phyloP scores from a whole-genome alignment of 2,113 vertebrate genomes.

The Nycticebus coucang region DNA sequence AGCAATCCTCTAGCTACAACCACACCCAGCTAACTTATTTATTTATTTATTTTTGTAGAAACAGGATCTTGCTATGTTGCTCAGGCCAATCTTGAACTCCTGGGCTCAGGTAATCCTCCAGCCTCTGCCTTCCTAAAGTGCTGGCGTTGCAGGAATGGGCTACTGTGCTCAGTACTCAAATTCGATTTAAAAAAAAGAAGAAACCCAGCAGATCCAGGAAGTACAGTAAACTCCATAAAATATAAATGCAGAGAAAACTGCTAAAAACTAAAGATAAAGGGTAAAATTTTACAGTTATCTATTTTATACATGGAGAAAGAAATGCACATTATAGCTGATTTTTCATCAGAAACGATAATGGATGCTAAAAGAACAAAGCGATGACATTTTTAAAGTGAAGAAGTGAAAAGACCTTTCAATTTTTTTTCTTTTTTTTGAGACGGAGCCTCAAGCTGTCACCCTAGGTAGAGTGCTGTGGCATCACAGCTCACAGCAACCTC shows the following conservation, averaged over 20 bases:
- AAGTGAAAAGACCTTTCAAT: neutral
- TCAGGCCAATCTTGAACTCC: no score
- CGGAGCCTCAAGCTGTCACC: no score
- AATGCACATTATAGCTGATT: neutral
- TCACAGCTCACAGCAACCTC: no score
- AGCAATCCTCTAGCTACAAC: no score
- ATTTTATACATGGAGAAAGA: neutral
- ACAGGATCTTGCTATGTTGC: no score
- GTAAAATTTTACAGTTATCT: neutral
- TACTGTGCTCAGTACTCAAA: neutral
- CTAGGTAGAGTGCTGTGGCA: no score
- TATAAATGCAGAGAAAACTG: neutral
- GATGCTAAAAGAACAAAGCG: neutral
- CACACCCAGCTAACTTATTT: no score
- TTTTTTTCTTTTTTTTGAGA: neutral
- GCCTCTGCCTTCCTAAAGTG: no score
- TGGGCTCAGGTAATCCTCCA: no score
- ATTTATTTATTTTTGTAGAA: no score
- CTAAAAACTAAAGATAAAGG: neutral
- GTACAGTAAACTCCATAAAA: neutral
- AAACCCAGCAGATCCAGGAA: neutral
- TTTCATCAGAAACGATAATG: neutral
- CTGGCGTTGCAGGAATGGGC: no score
- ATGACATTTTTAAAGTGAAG: neutral
- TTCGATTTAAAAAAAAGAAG: neutral